Conservation (phyloP, 2,888 invertebrate genomes). For the Dromius quadrimaculatus region DNA sequence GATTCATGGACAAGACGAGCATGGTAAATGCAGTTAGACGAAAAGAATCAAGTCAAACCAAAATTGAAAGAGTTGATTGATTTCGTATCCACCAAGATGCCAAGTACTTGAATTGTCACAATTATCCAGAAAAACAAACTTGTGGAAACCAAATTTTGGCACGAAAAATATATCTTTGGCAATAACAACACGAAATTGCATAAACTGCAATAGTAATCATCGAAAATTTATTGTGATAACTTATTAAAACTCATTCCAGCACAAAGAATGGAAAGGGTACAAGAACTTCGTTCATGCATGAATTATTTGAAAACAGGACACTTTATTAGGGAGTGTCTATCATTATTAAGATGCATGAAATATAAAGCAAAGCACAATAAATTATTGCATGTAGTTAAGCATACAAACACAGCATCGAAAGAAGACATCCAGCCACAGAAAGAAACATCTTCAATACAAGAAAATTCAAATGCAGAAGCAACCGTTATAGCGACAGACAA, state of each 20-base stretch:
- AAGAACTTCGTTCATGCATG: neutral
- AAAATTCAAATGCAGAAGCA: no score
- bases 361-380: no score
- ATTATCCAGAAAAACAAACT: neutral
- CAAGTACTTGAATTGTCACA: slow-evolving; percentile 13
- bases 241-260: neutral
- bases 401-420: no score
- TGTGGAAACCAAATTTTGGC: neutral
- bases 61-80: neutral
- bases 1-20: neutral
- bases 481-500: no score
- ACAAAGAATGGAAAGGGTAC: neutral
- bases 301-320: neutral
- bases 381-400: no score
- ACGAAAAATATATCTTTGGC: neutral
- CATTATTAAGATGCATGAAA: no score
- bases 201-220: neutral
- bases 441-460: no score
- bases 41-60: neutral
- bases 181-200: neutral
- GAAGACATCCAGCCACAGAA: no score
- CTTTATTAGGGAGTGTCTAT: no score
- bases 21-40: neutral
- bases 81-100: neutral
- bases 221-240: neutral